phyloP scores from a whole-genome alignment of 2,113 vertebrate species.

The Perccottus glenii region DNA sequence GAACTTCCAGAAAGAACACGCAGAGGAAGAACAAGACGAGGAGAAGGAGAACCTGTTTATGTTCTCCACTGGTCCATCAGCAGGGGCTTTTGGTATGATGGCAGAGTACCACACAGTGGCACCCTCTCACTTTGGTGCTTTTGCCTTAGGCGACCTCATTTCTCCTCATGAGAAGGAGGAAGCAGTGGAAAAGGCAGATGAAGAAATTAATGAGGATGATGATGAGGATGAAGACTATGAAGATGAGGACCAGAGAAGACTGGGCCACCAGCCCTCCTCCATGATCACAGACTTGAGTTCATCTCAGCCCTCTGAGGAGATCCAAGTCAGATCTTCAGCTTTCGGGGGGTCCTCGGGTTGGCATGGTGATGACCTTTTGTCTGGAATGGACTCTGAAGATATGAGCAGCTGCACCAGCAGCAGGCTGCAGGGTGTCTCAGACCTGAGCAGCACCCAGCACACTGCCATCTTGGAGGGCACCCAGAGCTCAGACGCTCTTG shows the following conservation, averaged over 20 bases:
- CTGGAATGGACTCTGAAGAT: conserved; percentile 73
- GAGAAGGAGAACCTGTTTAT: conserved; percentile 58
- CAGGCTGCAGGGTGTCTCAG: conserved; percentile 64
- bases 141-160: conserved; percentile 30
- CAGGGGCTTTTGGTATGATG: conserved; percentile 30
- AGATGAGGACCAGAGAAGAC: conserved; percentile 70
- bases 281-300: conserved; percentile 59
- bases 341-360: conserved; percentile 57
- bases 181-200: conserved; percentile 80
- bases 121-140: conserved; percentile 38
- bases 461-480: conserved; percentile 69
- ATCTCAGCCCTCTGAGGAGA: conserved; percentile 69
- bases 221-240: conserved; percentile 66
- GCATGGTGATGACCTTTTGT: conserved; percentile 66
- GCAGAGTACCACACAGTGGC: conserved; percentile 42
- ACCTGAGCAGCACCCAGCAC: conserved; percentile 72
- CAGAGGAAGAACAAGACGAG: conserved; percentile 27
- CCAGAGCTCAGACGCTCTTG: conserved; percentile 71
- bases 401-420: conserved; percentile 72
- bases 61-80: conserved; percentile 35
- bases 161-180: conserved; percentile 72
- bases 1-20: conserved; percentile 40
- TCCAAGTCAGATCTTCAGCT: conserved; percentile 54
- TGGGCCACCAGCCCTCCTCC: conserved; percentile 63
- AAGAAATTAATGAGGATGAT: conserved; percentile 80